Conservation (phyloP, 2,888 invertebrate species). For the Drosophila yooni region DNA sequence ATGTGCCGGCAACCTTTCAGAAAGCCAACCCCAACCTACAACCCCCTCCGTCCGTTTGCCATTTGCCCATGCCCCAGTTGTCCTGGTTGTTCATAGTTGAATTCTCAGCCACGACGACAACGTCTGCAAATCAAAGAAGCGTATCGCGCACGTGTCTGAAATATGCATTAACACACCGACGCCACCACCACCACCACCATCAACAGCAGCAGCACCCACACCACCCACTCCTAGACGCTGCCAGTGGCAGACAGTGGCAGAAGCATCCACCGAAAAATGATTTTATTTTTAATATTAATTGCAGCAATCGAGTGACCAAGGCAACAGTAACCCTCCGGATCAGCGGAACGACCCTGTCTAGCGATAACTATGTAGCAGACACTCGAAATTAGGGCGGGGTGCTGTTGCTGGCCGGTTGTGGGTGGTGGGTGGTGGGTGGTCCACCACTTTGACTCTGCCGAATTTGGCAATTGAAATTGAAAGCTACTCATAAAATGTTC, state of each 20-base stretch:
- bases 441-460: constrained; percentile 40
- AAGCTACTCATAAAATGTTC: constrained; percentile 37
- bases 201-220: constrained; percentile 11
- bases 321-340: constrained; percentile 70
- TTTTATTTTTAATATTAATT: constrained; percentile 80
- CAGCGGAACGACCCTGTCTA: constrained; percentile 14
- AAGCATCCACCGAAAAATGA: constrained; percentile 65
- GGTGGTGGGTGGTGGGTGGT: constrained; percentile 17
- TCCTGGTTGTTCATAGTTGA: constrained; percentile 24
- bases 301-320: constrained; percentile 76
- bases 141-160: constrained; percentile 78
- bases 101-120: constrained; percentile 37
- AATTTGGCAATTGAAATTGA: constrained; percentile 72
- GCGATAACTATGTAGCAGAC: constrained; percentile 9
- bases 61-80: constrained; percentile 1
- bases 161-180: constrained; percentile 79
- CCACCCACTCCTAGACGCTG: constrained; percentile 17
- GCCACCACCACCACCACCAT: constrained; percentile 30
- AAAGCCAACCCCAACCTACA: constrained; percentile 3
- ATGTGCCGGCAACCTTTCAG: constrained; percentile 30
- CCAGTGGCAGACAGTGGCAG: constrained; percentile 43
- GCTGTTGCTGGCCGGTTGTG: background rate
- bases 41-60: background rate
- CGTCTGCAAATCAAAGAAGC: constrained; percentile 79
- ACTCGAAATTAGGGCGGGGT: background rate